Evolutionary conservation across 2,888 invertebrate genomes (phyloP).

Genomic region (Fissipunctia ypsillon): DNA sequence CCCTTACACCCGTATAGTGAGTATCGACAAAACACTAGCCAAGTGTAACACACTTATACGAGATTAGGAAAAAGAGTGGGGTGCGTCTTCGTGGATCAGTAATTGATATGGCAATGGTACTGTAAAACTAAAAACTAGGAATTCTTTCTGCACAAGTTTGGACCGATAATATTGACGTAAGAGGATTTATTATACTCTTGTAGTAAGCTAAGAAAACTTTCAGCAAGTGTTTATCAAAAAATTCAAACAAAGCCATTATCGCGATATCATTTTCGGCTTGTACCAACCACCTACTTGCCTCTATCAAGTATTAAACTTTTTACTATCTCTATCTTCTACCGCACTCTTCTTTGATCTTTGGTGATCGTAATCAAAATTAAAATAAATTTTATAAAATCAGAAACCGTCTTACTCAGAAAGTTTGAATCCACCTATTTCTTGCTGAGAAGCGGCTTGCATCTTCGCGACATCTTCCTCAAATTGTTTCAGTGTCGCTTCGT

Average conservation of each 20-base stretch:
- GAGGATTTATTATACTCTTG: not conserved
- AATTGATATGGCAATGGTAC: not conserved
- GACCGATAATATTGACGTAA: not conserved
- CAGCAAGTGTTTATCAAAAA: not conserved
- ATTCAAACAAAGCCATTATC: not conserved
- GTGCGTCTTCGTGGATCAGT: too few species aligned
- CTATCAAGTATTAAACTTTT: not conserved
- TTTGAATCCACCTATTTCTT: conserved; percentile 96
- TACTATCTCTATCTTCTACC: not conserved
- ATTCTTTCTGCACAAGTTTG: not conserved
- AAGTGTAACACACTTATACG: too few species aligned
- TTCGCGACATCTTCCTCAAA: conserved; percentile 94
- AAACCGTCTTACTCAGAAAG: conserved; percentile 92
- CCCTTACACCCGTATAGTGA: too few species aligned
- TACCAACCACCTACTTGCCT: not conserved
- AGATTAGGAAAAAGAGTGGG: too few species aligned
- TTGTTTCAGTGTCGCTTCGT: conserved; percentile 89
- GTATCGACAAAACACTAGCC: too few species aligned
- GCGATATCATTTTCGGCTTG: not conserved
- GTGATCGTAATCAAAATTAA: not conserved
- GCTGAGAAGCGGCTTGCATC: conserved; percentile 91
- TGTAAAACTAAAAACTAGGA: not conserved
- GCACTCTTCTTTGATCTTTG: not conserved
- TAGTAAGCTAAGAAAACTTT: not conserved
- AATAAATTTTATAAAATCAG: not conserved